Base-by-base conservation (phyloP, 2,888 invertebrate species). In the Ennomos quercinarius region DNA sequence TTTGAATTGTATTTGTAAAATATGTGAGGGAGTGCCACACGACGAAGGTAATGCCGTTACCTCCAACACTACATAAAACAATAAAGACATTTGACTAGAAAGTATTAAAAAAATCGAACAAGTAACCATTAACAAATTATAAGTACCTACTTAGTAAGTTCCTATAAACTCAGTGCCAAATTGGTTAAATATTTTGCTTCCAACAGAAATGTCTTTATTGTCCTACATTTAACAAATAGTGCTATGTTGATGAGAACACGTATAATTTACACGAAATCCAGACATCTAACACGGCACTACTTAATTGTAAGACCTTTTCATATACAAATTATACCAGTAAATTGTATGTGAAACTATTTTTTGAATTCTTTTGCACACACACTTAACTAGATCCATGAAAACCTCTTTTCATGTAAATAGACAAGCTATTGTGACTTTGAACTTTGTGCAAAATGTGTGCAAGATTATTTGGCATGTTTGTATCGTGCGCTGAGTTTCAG, bases 1-100 rank as follows among this genome's bases (percentile, higher is more conserved):
- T 91, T 92, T 91, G 90, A 91, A 88, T 92, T 92, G 87, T 91
- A 86, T 87, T 84, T 90, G 83, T 91, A 88, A 89, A 89, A 88
- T 90, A 81, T 88, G 77, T 91, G 92, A 87, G 89, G 92, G 84
- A 90, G 89, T 86, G 74, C 91, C 83, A 81, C 91, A 85, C 73
- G 79, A 78, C 76, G 91, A 92, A 92, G 92, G 92, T 92, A 92
- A 92, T 79, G 78, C 81, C 77, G 83, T 82, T 89, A 87, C 90
- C 91, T 86, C 87, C 90, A 84, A 84, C 83, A 82, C 85, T 89
- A 86, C 79, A 78, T 78, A 77, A 74, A 77, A 82, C 83, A 72
- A 77, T 85, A 84, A 80, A 87, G 84, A 86, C 84, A 81, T 35
- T 73, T 74, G 63, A 35, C n/a, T 11, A 9, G 35, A 12, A 11